These are phyloP conservation scores for Acanthochromis polyacanthus DNA, from an alignment of 2,113 vertebrate genomes.

Conservation along the genomic window DNA sequence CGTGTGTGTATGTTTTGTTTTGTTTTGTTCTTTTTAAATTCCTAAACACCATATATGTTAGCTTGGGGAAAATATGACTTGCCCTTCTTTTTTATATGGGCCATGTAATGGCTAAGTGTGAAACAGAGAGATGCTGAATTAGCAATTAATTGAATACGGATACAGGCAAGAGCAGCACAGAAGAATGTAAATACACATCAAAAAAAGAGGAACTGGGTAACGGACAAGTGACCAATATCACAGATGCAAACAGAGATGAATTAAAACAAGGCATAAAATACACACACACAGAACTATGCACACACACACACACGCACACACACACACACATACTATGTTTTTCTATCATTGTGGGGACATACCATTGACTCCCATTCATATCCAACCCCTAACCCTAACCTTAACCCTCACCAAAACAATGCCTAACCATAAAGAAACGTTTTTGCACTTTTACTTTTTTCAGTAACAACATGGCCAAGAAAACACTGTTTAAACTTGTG, in stretches of 20 bases:
- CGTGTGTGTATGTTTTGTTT: not conserved
- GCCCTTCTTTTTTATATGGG: not conserved
- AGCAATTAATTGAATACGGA: constrained; percentile 5
- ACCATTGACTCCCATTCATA: too few species aligned
- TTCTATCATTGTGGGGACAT: too few species aligned
- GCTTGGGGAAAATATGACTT: constrained; percentile 1
- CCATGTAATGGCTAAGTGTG: not conserved
- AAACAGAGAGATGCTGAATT: constrained; percentile 42
- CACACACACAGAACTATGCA: constrained; percentile 14
- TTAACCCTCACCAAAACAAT: too few species aligned
- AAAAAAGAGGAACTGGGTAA: constrained; percentile 12
- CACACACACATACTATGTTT: too few species aligned
- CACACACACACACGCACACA: constrained; percentile 9
- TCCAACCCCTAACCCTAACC: too few species aligned
- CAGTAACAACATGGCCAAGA: too few species aligned
- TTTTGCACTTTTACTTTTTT: too few species aligned
- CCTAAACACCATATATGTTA: constrained; percentile 14
- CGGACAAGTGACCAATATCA: constrained; percentile 44
- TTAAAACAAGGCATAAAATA: constrained; percentile 29
- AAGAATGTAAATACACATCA: constrained; percentile 1
- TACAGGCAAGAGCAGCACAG: not conserved
- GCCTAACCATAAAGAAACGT: too few species aligned
- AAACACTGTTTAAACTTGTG: too few species aligned
- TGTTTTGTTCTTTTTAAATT: not conserved
- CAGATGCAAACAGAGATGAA: constrained; percentile 3